Evolutionary conservation across 2,113 vertebrate genomes (phyloP), one percentile per base, ranked within the genome.

Genomic region (Callipepla californica): DNA sequence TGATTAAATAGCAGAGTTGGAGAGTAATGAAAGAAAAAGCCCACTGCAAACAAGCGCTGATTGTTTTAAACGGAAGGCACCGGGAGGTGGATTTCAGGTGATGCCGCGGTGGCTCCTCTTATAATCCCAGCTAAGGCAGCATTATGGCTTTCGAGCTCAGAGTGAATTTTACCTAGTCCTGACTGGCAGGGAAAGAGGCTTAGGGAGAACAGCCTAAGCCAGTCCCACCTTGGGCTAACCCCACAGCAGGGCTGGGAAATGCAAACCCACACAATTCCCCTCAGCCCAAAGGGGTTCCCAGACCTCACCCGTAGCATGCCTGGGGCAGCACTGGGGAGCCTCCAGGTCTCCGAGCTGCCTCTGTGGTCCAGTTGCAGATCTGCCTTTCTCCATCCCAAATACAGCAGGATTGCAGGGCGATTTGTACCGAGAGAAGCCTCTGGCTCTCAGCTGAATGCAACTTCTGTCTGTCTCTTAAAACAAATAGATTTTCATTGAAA

Each of bases 401-500:
- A 30, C 15, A 30, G 51, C 51, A 53, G 12, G 34, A 51, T 36
- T 28, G 25, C 18, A 28, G 51, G 51, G 51, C 26, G 26, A 53
- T 53, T 53, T 53, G 51, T 68, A 70, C 5, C 0, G 10, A 72
- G 81, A 88, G 68, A 80, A 88, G 62, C 5, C 50, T 59, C 68
- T 34, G 30, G 32, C 80, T 86, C 82, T 95, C 94, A 92, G 66
- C 45, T 90, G 53, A 93, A 42, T 72, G 30, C 90, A 87, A 92
- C 81, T 87, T 83, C 83, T 75, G 78, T 83, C 12, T 93, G 91
- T 96, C 93, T 95, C 92, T 93, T 96, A 97, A 96, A 97, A 96
- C 97, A 98, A 97, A 98, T 97, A 97, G 97, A 98, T 97, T 98
- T 97, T 98, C 96, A 97, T 97, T 97, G 98, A 98, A 97, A 98